Base-by-base conservation (phyloP, 2,797 vertebrate species). In the Bradypus variegatus region DNA sequence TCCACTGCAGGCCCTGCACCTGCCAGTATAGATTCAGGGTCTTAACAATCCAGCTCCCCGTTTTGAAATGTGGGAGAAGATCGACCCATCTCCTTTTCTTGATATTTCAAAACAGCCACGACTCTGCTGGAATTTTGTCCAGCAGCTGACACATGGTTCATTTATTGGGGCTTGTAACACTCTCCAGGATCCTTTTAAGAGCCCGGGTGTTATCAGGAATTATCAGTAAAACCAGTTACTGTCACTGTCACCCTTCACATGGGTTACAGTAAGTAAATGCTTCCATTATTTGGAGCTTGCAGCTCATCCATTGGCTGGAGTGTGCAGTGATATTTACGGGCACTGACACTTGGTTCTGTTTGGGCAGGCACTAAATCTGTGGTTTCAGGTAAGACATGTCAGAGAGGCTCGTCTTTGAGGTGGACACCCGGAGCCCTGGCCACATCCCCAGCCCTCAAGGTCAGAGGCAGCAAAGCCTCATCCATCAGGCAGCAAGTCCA, bases 311-410 rank as follows among this genome's bases (percentile, higher is more conserved):
- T 12, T 14, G 5, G 14, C 27, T 3, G 19, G 58, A 58, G 58
- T 21, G 23, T 21, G 21, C 58, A 23, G 58, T 58, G 0, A 5
- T 36, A 12, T 23, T 18, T 13, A 2, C 50, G 27, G 82, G 10
- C 0, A 12, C 48, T 8, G 0, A 0, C 9, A 1, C 33, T 21
- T 3, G 9, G 18, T n/a, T 62, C 27, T 13, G 0, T 5, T 12
- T 2, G 1, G 9, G n/a, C 12, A 15, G 55, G 60, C 73, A 16
- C 45, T 10, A 6, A 48, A 5, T 18, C 76, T 53, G 15, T 7
- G 29, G 38, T 16, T 41, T 50, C 38, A 14, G 77, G 41, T 45
- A 36, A 18, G 75, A 62, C 0, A 0, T 25, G 33, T 16, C 41
- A 12, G 0, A 1, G 53, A 55, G 41, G 36, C 3, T n/a, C 23